Evolutionary conservation across 2,113 vertebrate species (phyloP), one percentile per base, ranked within the genome.

Genomic region (Herpetotheres cachinnans): DNA sequence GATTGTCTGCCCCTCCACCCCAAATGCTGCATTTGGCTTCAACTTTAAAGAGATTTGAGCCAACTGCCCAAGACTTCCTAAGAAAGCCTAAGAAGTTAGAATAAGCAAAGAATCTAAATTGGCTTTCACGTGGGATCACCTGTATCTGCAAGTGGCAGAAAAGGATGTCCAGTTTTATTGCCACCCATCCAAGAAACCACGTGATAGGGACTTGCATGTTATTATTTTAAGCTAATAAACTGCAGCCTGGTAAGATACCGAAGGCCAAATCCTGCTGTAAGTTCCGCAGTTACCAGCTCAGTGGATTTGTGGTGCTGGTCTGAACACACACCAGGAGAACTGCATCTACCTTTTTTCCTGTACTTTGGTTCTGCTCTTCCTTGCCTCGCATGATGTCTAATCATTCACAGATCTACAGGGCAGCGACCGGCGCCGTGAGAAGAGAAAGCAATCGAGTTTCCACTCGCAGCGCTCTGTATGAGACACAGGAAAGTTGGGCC

Each of bases 261-360:
- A 34, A 34, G 63, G 80, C 49, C 67, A 46, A 18, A 26, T 36
- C 36, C 42, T 42, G 58, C 62, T 67, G 4, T 2, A 22, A 13
- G 27, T 14, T 42, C 65, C 86, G 69, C 80, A 30, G 47, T 20
- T 76, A 26, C 61, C 47, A 79, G 49, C 74, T 82, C 69, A 50
- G 18, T 3, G 19, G 80, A 10, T 18, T 3, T 7, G 76, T 69
- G 50, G 0, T 40, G 44, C 11, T 71, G 79, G 52, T 58, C 66
- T 81, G 63, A 65, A 50, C 2, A 3, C 7, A 3, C 50, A 59
- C 42, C 72, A 73, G 87, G 22, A 73, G 65, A 78, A 8, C 42
- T 4, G 0, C 0, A 3, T 49, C 3, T 8, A 5, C 38, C 72
- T 67, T 62, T 4, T 3, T 55, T 81, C 76, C 80, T 6, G 2